phyloP scores from a whole-genome alignment of 2,888 invertebrate species.

The Aleiodes alternator region DNA sequence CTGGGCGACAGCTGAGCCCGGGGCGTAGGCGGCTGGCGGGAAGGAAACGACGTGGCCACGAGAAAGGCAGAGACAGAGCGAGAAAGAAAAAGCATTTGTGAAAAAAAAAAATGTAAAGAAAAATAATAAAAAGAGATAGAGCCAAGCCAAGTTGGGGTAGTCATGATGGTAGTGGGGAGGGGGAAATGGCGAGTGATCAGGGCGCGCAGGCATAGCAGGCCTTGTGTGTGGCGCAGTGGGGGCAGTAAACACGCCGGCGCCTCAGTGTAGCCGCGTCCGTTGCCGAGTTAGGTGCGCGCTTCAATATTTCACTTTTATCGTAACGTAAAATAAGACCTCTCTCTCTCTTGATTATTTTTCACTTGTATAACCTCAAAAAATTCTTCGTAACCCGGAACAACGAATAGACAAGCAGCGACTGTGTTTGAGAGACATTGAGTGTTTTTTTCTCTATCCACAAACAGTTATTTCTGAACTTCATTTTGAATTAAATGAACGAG shows the following conservation, averaged over 20 bases:
- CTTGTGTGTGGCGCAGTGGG: slow-evolving; percentile 51
- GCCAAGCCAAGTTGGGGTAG: neutral
- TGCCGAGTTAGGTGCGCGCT: slow-evolving; percentile 54
- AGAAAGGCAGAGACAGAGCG: slow-evolving; percentile 26
- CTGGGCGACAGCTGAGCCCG: slow-evolving; percentile 53
- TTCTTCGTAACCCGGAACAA: slow-evolving; percentile 5
- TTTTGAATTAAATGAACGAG: neutral
- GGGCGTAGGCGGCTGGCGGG: slow-evolving; percentile 51
- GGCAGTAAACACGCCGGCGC: slow-evolving; percentile 72
- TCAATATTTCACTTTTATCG: neutral
- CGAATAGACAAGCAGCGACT: slow-evolving; percentile 10
- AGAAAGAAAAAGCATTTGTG: neutral
- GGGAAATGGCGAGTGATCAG: slow-evolving; percentile 27
- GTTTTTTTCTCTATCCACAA: neutral
- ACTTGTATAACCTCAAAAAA: neutral
- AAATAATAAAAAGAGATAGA: slow-evolving; percentile 5
- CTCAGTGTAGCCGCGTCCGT: slow-evolving; percentile 69
- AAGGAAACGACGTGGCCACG: slow-evolving; percentile 40
- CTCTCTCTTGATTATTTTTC: neutral
- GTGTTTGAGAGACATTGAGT: neutral
- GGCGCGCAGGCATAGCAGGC: slow-evolving; percentile 29
- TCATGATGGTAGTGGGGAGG: slow-evolving; percentile 14
- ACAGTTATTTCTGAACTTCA: no score
- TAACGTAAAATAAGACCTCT: neutral
- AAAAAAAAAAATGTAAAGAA: slow-evolving; percentile 6